Evolutionary conservation across 1,140 invertebrate genomes (phyloP).

Genomic region (Drosophila mojavensis): DNA sequence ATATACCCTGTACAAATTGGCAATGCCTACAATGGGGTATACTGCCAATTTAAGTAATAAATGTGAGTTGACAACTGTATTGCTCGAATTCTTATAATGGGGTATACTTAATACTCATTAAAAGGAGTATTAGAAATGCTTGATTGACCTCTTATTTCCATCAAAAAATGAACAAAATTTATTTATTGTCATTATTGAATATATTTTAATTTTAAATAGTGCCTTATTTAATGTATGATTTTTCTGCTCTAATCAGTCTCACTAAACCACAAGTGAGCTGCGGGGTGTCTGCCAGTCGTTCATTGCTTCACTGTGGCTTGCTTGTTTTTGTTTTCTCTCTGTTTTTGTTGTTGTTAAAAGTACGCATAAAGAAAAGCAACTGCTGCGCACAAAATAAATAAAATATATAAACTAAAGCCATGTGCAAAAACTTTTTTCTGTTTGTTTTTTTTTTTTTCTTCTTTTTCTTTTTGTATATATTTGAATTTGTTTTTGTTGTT

Average conservation of each 20-base stretch:
- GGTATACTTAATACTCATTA: too few species aligned
- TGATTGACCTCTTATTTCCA: too few species aligned
- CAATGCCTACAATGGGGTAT: neutral
- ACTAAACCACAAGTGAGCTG: too few species aligned
- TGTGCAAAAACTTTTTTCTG: slow-evolving; percentile 41
- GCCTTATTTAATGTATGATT: too few species aligned
- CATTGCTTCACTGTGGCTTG: neutral
- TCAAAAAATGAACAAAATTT: too few species aligned
- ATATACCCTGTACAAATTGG: neutral
- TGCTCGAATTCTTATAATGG: too few species aligned
- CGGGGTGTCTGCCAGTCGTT: neutral
- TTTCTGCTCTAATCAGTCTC: too few species aligned
- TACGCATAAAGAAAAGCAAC: slow-evolving; percentile 49
- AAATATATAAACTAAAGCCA: slow-evolving; percentile 43
- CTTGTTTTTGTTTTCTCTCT: neutral
- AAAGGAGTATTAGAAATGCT: too few species aligned
- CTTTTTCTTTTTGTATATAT: neutral
- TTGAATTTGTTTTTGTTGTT: neutral
- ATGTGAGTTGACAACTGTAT: neutral
- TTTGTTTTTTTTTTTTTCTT: neutral
- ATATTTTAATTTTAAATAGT: too few species aligned
- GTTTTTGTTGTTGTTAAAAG: slow-evolving; percentile 31
- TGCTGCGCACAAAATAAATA: slow-evolving; percentile 41
- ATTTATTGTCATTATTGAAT: too few species aligned
- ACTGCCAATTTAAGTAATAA: neutral